phyloP scores from a whole-genome alignment of 2,888 invertebrate genomes.

The Phania funesta region DNA sequence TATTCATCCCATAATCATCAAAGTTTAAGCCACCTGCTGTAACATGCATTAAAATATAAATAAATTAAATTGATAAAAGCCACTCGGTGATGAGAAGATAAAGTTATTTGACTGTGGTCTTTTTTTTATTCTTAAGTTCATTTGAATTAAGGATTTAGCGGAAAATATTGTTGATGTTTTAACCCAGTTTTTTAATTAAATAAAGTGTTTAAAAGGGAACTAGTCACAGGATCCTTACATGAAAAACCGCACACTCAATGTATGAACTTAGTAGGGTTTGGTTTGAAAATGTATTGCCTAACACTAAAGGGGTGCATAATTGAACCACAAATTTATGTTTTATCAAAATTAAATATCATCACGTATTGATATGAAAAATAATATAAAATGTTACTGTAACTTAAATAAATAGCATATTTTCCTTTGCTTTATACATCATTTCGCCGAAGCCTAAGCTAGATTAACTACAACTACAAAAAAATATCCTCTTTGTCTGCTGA shows the following conservation, averaged over 20 bases:
- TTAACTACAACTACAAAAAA: not conserved
- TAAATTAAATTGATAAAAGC: conserved; percentile 11
- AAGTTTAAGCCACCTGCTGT: no score
- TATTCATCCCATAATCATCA: no score
- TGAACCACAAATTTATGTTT: no score
- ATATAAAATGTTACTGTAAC: not conserved
- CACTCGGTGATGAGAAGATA: conserved; percentile 8
- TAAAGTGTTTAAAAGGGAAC: no score
- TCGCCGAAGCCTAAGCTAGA: not conserved
- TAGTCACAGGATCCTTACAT: no score
- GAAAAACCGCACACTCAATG: no score
- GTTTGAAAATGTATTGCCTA: no score
- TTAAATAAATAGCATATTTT: not conserved
- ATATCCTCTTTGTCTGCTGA: not conserved
- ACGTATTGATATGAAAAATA: not conserved
- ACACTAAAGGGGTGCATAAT: no score
- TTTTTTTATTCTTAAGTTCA: not conserved
- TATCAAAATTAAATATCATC: not conserved
- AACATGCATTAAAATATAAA: no score
- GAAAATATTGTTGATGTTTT: no score
- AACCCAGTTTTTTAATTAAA: not conserved
- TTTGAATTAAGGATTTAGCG: no score
- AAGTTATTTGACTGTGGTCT: not conserved
- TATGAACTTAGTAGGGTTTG: no score
- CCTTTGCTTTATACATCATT: not conserved